phyloP scores from a whole-genome alignment of 2,113 vertebrate genomes.

The Accipiter virgatus region DNA sequence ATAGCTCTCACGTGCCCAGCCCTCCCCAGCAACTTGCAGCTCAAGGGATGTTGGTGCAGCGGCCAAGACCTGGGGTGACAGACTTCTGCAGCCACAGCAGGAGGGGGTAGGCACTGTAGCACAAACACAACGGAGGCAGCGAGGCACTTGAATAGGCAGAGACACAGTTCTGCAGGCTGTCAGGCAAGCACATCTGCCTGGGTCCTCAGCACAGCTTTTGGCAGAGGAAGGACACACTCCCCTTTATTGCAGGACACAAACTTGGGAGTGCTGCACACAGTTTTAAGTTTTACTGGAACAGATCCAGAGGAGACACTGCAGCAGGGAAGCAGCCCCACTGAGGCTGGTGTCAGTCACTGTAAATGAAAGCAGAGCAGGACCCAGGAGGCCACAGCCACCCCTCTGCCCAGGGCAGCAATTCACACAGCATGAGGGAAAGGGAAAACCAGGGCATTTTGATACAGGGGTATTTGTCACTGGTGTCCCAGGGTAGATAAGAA shows the following conservation, averaged over 20 bases:
- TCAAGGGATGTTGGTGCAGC: not conserved
- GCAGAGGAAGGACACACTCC: not conserved
- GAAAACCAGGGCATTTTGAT: not conserved
- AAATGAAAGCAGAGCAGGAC: not conserved
- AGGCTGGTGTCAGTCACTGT: not conserved
- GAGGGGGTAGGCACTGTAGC: not conserved
- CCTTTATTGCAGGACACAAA: not conserved
- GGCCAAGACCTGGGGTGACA: no score
- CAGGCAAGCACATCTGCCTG: accelerated
- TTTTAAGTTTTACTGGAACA: not conserved
- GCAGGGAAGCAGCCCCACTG: not conserved
- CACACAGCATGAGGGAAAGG: not conserved
- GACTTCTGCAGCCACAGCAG: not conserved
- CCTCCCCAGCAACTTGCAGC: not conserved
- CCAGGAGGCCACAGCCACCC: not conserved
- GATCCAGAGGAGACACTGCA: not conserved
- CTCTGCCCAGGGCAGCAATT: not conserved
- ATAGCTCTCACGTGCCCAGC: not conserved
- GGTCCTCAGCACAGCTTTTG: not conserved
- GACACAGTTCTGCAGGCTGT: not conserved
- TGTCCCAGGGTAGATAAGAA: not conserved
- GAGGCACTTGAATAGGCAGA: accelerated
- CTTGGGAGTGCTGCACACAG: accelerated
- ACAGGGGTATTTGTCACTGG: not conserved
- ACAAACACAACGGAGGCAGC: accelerated